A percentile compares a stretch with the other conserved stretches of the same genome.
Conservation (phyloP, 1,140 invertebrate species). For the Ceratina australensis region DNA sequence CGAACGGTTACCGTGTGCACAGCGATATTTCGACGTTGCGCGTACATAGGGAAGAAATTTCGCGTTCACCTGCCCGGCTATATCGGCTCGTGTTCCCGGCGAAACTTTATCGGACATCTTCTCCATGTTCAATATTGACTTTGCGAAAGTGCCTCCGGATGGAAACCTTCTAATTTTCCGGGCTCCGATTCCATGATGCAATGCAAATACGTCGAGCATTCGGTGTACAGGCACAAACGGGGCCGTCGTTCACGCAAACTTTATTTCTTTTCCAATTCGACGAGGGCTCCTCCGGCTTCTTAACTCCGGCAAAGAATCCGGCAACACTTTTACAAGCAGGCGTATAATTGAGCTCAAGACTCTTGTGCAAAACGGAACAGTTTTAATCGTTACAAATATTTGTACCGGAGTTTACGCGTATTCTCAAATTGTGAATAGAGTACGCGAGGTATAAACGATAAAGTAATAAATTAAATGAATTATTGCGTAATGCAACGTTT, state of each 20-base stretch:
- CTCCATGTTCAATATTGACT: conserved; percentile 73
- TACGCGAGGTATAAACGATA: too few relatives aligned
- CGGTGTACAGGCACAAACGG: conserved; percentile 15
- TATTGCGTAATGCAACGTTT: too few relatives aligned
- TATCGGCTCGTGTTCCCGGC: conserved; percentile 9
- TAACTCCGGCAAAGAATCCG: background rate
- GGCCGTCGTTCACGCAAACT: background rate
- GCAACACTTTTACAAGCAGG: too few relatives aligned
- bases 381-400: too few relatives aligned
- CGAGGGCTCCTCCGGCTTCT: background rate
- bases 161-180: conserved; percentile 74
- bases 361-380: too few relatives aligned
- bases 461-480: too few relatives aligned
- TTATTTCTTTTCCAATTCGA: background rate
- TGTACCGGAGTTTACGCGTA: too few relatives aligned
- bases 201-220: conserved; percentile 65
- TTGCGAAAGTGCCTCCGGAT: conserved; percentile 64
- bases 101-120: conserved; percentile 71
- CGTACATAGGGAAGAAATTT: background rate
- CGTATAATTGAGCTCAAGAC: too few relatives aligned
- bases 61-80: background rate
- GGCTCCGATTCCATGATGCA: conserved; percentile 66
- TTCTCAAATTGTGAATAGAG: too few relatives aligned
- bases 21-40: background rate
- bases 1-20: too few relatives aligned